Evolutionary conservation across 92 coral and sea anemone genomes (phyloP).

Genomic region (Nematostella vectensis): DNA sequence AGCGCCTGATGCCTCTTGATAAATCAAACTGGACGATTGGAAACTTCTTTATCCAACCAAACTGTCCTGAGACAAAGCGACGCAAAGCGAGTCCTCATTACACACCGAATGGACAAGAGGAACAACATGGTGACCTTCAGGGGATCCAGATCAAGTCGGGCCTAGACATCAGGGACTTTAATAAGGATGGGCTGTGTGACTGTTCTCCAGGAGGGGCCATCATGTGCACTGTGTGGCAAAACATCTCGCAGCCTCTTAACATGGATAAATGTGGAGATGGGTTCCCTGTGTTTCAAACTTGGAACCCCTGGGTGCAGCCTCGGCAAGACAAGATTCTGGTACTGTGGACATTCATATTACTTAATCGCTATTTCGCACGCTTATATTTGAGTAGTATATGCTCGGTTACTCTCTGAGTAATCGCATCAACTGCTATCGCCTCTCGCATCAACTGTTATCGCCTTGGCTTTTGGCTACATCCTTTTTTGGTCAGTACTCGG

Average conservation of each 20-base stretch:
- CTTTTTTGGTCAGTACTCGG: too few relatives aligned
- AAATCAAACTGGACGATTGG: conserved; percentile 6
- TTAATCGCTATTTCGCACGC: too few relatives aligned
- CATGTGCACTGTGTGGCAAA: conserved; percentile 20
- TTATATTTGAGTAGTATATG: too few relatives aligned
- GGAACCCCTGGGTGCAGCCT: conserved; percentile 21
- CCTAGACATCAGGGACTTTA: neutral
- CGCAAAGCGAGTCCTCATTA: neutral
- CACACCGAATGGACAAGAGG: neutral
- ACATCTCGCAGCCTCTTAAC: conserved; percentile 10
- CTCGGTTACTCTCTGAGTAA: too few relatives aligned
- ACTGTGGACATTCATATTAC: too few relatives aligned
- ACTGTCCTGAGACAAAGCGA: conserved; percentile 2
- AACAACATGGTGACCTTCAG: neutral
- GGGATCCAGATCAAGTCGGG: conserved; percentile 2
- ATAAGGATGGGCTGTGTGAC: conserved; percentile 7
- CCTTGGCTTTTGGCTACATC: too few relatives aligned
- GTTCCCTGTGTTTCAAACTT: conserved; percentile 9
- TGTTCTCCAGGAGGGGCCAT: conserved; percentile 18
- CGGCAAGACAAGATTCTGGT: conserved; percentile 11
- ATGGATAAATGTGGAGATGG: neutral
- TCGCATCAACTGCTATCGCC: too few relatives aligned
- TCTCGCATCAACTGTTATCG: too few relatives aligned
- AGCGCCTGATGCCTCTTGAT: conserved; percentile 18
- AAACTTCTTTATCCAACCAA: conserved; percentile 13